These are phyloP conservation scores for Zaprionus ornatus DNA, from an alignment of 1,140 invertebrate genomes.

Conservation along the genomic window DNA sequence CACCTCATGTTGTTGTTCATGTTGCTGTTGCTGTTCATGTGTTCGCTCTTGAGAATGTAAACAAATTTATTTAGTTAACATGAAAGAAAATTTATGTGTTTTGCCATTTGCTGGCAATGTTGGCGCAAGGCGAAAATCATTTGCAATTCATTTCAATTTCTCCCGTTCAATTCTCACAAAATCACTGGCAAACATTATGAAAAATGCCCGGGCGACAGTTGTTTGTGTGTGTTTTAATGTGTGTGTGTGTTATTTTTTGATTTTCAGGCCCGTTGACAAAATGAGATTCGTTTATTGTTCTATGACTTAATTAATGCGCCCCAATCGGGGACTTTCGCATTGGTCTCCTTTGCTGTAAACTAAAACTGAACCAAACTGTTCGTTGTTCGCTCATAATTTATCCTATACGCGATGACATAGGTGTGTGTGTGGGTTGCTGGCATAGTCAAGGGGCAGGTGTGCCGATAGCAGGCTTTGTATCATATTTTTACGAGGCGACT, in stretches of 20 bases:
- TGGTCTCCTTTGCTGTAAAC: neutral
- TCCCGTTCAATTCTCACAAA: neutral
- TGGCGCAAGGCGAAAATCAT: conserved; percentile 21
- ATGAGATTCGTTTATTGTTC: conserved; percentile 55
- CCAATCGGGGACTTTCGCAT: conserved; percentile 32
- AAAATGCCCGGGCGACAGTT: neutral
- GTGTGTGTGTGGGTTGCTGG: neutral
- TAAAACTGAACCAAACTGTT: conserved; percentile 15
- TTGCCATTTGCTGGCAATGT: conserved; percentile 7
- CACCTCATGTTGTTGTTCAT: conserved; percentile 10
- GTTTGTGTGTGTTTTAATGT: neutral
- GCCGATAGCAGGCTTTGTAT: conserved; percentile 22
- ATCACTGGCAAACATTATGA: conserved; percentile 6
- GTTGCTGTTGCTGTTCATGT: neutral
- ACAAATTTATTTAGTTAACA: conserved; percentile 53
- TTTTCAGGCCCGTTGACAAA: conserved; percentile 33
- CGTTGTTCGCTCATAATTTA: conserved; percentile 17
- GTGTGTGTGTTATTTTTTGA: conserved; percentile 9
- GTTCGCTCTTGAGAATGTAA: conserved; percentile 41
- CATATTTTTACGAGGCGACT: conserved; percentile 17
- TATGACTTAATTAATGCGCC: conserved; percentile 65
- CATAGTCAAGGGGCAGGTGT: conserved; percentile 8
- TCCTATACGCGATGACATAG: conserved; percentile 54
- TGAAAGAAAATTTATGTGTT: conserved; percentile 34
- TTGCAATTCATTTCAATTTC: conserved; percentile 14